Percentiles rank a stretch among this genome's conserved stretches.
phyloP scores from a whole-genome alignment of 1,140 invertebrate genomes.

The Drosophila miranda region DNA sequence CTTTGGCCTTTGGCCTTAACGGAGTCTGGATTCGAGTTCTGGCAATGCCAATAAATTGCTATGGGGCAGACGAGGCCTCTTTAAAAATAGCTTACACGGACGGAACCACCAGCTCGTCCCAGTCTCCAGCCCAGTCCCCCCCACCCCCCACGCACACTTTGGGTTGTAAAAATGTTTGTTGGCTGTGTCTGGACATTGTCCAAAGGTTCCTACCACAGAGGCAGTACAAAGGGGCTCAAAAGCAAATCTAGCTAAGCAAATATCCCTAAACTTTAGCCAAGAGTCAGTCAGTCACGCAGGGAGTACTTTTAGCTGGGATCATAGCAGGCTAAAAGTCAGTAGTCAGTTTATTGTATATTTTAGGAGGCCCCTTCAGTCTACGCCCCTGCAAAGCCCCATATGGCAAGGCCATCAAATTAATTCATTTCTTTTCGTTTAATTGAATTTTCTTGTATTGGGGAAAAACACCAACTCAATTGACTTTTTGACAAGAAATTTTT shows the following conservation, averaged over 20 bases:
- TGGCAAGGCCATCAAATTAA: slow-evolving; percentile 4
- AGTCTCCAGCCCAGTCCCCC: no score
- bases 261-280: no score
- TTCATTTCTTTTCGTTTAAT: slow-evolving; percentile 6
- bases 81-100: slow-evolving; percentile 1
- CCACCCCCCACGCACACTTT: no score
- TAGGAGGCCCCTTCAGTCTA: no score
- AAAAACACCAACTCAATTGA: not conserved
- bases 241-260: no score
- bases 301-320: no score
- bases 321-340: no score
- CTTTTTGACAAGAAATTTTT: not conserved
- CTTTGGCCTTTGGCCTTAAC: not conserved
- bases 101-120: not conserved
- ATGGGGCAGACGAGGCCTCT: slow-evolving; percentile 3
- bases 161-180: slow-evolving; percentile 4
- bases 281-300: no score
- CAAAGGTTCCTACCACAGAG: not conserved
- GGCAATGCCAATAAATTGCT: slow-evolving; percentile 1
- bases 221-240: no score
- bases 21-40: not conserved
- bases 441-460: slow-evolving; percentile 7
- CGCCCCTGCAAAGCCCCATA: not conserved
- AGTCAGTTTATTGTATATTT: no score
- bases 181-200: slow-evolving; percentile 5